Conservation (phyloP, 2,113 vertebrate genomes). For the Thunnus maccoyii region DNA sequence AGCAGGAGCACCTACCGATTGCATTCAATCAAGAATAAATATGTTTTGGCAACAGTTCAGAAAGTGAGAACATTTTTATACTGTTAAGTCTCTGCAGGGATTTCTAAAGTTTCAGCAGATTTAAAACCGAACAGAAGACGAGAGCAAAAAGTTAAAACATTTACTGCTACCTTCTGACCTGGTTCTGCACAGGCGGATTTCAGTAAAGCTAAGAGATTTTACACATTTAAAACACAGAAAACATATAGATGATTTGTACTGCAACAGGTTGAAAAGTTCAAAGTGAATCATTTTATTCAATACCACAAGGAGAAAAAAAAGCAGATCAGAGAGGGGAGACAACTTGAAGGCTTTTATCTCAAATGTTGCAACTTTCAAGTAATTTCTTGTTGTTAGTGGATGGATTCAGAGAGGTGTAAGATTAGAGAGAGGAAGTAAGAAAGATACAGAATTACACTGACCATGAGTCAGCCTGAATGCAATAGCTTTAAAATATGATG, state of each 20-base stretch:
- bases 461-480: conserved; percentile 9
- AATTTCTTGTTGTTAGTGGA: conserved; percentile 28
- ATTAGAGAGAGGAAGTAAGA: conserved; percentile 33
- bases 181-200: background rate
- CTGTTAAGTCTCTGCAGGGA: background rate
- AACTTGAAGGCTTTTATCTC: conserved; percentile 44
- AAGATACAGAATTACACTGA: conserved; percentile 11
- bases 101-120: conserved; percentile 6
- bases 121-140: conserved; percentile 3
- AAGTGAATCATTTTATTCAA: conserved; percentile 37
- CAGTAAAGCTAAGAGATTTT: background rate
- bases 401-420: conserved; percentile 23
- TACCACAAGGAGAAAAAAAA: background rate
- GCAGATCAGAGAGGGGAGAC: conserved; percentile 33
- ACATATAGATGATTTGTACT: background rate
- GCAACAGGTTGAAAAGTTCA: conserved; percentile 37
- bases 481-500: conserved; percentile 1
- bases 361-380: conserved; percentile 39
- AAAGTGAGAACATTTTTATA: background rate
- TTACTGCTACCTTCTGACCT: background rate
- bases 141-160: conserved; percentile 12
- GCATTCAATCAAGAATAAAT: background rate
- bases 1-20: too few relatives aligned
- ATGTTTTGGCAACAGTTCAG: conserved; percentile 20
- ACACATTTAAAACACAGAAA: background rate